Evolutionary conservation across 2,888 invertebrate species (phyloP).

Genomic region (Drosophila demipolita): DNA sequence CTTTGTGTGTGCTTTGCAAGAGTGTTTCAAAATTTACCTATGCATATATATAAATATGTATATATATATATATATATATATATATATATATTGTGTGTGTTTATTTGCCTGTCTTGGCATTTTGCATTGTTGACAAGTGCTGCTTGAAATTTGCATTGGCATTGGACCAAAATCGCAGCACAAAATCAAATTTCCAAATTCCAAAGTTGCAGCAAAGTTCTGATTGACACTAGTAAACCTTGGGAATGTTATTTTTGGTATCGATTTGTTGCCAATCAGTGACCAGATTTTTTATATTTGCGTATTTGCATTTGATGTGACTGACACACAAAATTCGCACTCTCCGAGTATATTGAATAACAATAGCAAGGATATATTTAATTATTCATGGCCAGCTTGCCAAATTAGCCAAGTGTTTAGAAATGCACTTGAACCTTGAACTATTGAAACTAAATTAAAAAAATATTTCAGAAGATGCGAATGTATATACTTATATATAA

Average conservation of each 20-base stretch:
- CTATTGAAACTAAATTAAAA: background rate
- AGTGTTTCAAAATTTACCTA: slow-evolving; percentile 5
- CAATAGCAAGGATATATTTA: background rate
- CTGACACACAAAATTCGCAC: slow-evolving; percentile 5
- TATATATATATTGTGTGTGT: slow-evolving; percentile 15
- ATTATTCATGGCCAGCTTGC: background rate
- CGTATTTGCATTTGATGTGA: slow-evolving; percentile 21
- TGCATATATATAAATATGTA: background rate
- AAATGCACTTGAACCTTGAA: background rate
- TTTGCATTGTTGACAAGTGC: slow-evolving; percentile 47
- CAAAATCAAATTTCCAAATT: slow-evolving; percentile 61
- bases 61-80: background rate
- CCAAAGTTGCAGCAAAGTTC: slow-evolving; percentile 27
- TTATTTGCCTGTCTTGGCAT: slow-evolving; percentile 43
- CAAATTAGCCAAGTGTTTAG: background rate
- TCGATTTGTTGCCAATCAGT: slow-evolving; percentile 31
- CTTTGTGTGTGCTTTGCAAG: slow-evolving; percentile 10
- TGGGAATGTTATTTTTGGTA: slow-evolving; percentile 40
- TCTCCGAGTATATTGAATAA: background rate
- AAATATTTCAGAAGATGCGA: too few species aligned
- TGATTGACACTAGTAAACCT: slow-evolving; percentile 65
- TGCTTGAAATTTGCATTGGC: slow-evolving; percentile 43
- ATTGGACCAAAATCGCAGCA: slow-evolving; percentile 48
- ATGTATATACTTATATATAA: fast-evolving
- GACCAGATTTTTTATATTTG: slow-evolving; percentile 11